Conservation (phyloP, 2,113 vertebrate genomes). For the Lagopus muta region DNA sequence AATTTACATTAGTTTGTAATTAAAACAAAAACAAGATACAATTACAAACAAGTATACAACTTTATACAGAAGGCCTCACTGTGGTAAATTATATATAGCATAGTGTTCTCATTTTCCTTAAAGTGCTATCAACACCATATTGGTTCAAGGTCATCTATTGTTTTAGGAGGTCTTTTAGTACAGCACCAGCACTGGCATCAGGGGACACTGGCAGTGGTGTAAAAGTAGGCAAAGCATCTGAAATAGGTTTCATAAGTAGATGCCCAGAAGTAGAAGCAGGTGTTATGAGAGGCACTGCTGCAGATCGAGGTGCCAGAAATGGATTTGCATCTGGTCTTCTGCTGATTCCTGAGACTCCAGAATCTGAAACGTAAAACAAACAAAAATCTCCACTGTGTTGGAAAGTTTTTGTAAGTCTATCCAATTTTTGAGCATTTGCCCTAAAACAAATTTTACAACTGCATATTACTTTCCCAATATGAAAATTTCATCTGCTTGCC, state of each 20-base stretch:
- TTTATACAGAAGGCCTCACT: conserved; percentile 81
- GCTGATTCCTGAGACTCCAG: conserved; percentile 56
- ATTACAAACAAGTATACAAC: conserved; percentile 46
- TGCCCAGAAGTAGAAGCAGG: conserved; percentile 80
- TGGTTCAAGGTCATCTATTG: conserved; percentile 76
- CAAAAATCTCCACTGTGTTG: not conserved
- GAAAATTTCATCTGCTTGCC: not conserved
- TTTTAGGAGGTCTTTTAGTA: conserved; percentile 93
- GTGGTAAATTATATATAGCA: conserved; percentile 69
- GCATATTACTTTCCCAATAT: not conserved
- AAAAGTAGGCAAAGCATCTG: conserved; percentile 90
- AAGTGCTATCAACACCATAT: conserved; percentile 73
- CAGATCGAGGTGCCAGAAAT: conserved; percentile 94
- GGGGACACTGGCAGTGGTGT: conserved; percentile 92
- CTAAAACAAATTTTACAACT: not conserved
- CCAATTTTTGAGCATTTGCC: not conserved
- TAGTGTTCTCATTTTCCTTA: conserved; percentile 73
- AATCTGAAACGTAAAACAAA: conserved; percentile 42
- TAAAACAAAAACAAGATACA: conserved; percentile 54
- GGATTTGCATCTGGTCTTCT: conserved; percentile 85
- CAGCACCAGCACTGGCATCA: conserved; percentile 88
- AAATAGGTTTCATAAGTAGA: conserved; percentile 96
- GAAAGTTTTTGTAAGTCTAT: not conserved
- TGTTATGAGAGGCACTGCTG: conserved; percentile 88
- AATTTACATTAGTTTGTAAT: conserved; percentile 41